Conservation (phyloP, 2,113 vertebrate genomes). For the Rhea americana region DNA sequence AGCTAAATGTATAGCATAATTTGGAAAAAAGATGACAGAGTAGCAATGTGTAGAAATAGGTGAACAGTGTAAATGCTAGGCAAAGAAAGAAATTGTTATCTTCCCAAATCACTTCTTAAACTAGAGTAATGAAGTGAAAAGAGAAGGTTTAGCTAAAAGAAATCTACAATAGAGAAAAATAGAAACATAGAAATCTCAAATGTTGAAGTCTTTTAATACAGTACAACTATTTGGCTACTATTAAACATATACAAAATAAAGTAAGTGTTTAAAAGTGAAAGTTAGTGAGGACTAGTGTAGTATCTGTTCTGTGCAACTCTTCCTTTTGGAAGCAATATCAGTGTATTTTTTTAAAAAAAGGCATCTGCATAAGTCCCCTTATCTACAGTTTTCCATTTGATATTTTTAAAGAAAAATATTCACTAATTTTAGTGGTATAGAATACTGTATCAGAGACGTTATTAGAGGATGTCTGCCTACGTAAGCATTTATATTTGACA, state of each 20-base stretch:
- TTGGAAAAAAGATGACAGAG: neutral
- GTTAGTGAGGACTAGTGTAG: neutral
- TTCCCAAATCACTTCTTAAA: neutral
- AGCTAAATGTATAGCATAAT: fast-evolving
- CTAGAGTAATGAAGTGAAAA: neutral
- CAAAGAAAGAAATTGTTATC: neutral
- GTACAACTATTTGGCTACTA: fast-evolving
- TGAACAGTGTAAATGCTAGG: neutral
- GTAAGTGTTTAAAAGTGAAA: fast-evolving
- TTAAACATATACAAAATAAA: neutral
- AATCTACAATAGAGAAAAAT: neutral
- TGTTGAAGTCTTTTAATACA: neutral
- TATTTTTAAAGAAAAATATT: neutral
- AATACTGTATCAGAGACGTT: neutral
- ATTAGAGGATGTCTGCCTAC: fast-evolving
- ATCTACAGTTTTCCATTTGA: fast-evolving
- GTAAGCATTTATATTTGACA: neutral
- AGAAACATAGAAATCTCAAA: neutral
- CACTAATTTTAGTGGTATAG: neutral
- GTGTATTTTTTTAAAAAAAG: neutral
- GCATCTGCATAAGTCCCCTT: fast-evolving
- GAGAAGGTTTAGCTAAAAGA: neutral
- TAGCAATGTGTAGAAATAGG: neutral
- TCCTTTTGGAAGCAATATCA: neutral
- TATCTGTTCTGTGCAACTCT: neutral